Percentiles rank a stretch among this genome's conserved stretches.
Evolutionary conservation across 2,888 invertebrate species (phyloP).

Genomic region (Amphipoea lucens): DNA sequence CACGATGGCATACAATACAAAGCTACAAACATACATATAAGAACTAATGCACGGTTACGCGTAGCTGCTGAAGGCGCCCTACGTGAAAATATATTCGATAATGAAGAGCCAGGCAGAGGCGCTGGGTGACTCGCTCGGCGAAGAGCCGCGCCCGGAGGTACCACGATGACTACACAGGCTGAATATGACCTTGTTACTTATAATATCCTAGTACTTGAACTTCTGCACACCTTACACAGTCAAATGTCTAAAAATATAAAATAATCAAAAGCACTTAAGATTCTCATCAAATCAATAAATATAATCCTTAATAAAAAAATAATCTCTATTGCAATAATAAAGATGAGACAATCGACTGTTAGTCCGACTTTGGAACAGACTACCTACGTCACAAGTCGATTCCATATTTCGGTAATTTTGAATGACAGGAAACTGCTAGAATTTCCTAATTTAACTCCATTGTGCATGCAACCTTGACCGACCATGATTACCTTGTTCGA

Average conservation of each 20-base stretch:
- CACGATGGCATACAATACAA: constrained; percentile 66
- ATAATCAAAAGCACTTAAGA: constrained; percentile 7
- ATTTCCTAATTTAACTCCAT: constrained; percentile 52
- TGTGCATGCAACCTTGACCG: constrained; percentile 53
- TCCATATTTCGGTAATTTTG: constrained; percentile 29
- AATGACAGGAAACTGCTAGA: constrained; percentile 43
- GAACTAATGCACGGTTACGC: constrained; percentile 60
- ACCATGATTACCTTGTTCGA: constrained; percentile 46
- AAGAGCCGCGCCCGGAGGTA: constrained; percentile 89
- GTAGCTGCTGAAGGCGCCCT: constrained; percentile 98
- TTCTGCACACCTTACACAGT: neutral
- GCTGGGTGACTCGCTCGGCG: constrained; percentile 89
- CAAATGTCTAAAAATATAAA: constrained; percentile 14
- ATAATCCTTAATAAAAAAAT: constrained; percentile 14
- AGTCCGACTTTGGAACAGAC: neutral
- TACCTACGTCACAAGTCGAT: neutral
- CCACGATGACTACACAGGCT: constrained; percentile 58
- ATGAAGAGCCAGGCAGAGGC: constrained; percentile 97
- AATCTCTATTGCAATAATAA: neutral
- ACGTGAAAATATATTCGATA: constrained; percentile 98
- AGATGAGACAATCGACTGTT: constrained; percentile 4
- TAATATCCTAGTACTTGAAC: neutral
- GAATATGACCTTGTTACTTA: constrained; percentile 66
- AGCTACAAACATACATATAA: constrained; percentile 45
- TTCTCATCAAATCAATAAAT: constrained; percentile 5